Evolutionary conservation across 2,888 invertebrate genomes (phyloP).

Genomic region (Ditylenchus weischeri): DNA sequence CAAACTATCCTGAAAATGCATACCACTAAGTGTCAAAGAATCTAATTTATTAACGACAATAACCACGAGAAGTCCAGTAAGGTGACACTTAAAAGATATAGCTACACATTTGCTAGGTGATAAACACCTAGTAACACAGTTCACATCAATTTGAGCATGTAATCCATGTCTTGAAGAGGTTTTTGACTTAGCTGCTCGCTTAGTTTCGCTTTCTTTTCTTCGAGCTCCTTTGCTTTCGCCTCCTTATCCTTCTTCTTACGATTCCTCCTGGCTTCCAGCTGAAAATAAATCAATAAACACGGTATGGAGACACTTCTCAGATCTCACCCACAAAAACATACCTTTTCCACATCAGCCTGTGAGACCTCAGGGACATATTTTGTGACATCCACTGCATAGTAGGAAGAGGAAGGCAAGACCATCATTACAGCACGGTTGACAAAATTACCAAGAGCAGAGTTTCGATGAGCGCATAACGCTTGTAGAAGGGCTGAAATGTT

Average conservation of each 20-base stretch:
- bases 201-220: slow-evolving; percentile 22
- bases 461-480: slow-evolving; percentile 49
- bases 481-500: slow-evolving; percentile 48
- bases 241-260: slow-evolving; percentile 48
- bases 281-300: background rate
- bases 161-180: too few relatives aligned
- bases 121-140: too few relatives aligned
- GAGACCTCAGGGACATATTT: slow-evolving; percentile 45
- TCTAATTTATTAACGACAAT: too few relatives aligned
- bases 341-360: slow-evolving; percentile 50
- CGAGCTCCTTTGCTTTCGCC: slow-evolving; percentile 36
- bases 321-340: background rate
- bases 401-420: slow-evolving; percentile 38
- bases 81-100: too few relatives aligned
- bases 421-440: slow-evolving; percentile 52
- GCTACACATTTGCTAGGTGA: too few relatives aligned
- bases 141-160: too few relatives aligned
- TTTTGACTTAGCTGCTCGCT: too few relatives aligned
- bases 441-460: slow-evolving; percentile 54
- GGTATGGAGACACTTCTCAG: too few relatives aligned
- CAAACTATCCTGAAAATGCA: too few relatives aligned
- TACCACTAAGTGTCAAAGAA: too few relatives aligned
- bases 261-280: slow-evolving; percentile 45
- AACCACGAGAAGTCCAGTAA: too few relatives aligned
- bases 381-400: slow-evolving; percentile 44